Evolutionary conservation across 2,113 vertebrate species (phyloP).

Genomic region (Neofelis nebulosa): DNA sequence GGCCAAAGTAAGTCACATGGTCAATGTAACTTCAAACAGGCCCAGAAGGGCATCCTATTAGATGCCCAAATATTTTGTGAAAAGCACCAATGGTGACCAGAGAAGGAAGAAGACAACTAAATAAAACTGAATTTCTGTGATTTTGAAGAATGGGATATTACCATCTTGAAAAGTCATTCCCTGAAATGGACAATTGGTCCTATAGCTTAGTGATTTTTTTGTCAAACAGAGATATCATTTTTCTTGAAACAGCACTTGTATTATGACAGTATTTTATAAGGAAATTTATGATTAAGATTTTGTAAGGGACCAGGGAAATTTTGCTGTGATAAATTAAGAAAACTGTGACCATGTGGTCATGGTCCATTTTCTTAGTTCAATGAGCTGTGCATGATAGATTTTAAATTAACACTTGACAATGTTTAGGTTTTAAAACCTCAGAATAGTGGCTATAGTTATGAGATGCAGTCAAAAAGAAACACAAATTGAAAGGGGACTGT

Average conservation of each 20-base stretch:
- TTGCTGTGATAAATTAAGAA: conserved; percentile 12
- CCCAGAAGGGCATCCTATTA: not conserved
- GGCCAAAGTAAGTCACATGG: not conserved
- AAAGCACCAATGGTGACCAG: not conserved
- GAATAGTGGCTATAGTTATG: not conserved
- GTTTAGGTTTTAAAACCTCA: conserved; percentile 34
- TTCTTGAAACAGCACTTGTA: not conserved
- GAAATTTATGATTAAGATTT: not conserved
- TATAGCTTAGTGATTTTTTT: not conserved
- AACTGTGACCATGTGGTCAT: not conserved
- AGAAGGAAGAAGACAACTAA: not conserved
- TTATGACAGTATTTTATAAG: not conserved
- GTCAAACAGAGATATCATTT: not conserved
- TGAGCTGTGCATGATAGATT: not conserved
- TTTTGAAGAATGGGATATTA: not conserved
- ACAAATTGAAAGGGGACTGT: not conserved
- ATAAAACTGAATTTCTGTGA: not conserved
- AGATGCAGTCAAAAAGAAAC: not conserved
- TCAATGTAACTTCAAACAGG: not conserved
- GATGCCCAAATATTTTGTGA: not conserved
- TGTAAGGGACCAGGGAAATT: not conserved
- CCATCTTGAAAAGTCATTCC: not conserved
- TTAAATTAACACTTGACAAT: not conserved
- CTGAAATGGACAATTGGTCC: not conserved
- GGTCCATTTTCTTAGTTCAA: not conserved